A percentile compares a stretch with the other conserved stretches of the same genome.
Evolutionary conservation across 2,888 invertebrate species (phyloP).

Genomic region (Parochlus steinenii): DNA sequence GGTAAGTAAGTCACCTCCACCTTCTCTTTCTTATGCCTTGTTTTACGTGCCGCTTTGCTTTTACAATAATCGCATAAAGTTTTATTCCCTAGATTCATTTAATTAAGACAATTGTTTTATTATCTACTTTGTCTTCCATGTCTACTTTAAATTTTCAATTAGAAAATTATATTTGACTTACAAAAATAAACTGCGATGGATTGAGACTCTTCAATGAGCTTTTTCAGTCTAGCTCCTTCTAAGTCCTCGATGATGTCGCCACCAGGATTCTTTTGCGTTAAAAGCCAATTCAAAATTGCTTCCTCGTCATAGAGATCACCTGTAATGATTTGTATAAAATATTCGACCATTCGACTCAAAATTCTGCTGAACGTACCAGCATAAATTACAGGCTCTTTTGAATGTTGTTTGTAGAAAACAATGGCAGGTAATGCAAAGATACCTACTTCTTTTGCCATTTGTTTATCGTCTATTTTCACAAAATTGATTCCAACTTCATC

Average conservation of each 20-base stretch:
- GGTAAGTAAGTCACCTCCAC: conserved; percentile 22
- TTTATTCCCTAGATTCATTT: conserved; percentile 58
- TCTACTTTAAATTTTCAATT: conserved; percentile 1
- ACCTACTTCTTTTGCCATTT: conserved; percentile 72
- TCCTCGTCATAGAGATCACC: conserved; percentile 77
- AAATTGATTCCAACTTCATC: conserved; percentile 82
- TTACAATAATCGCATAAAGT: conserved; percentile 75
- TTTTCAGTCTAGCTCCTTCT: conserved; percentile 60
- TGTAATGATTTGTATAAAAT: conserved; percentile 19
- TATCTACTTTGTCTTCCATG: neutral
- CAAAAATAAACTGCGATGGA: conserved; percentile 84
- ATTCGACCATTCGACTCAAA: neutral
- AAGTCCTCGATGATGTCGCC: conserved; percentile 81
- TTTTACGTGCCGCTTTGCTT: conserved; percentile 54
- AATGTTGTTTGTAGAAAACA: conserved; percentile 73
- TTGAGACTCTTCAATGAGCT: conserved; percentile 60
- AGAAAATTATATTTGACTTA: conserved; percentile 38
- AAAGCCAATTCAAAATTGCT: conserved; percentile 74
- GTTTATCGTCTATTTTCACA: conserved; percentile 78
- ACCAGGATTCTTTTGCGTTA: conserved; percentile 82
- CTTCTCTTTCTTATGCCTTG: conserved; percentile 45
- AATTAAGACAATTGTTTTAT: neutral
- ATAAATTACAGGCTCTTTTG: conserved; percentile 80
- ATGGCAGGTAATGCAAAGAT: conserved; percentile 84
- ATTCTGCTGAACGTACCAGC: conserved; percentile 42